Conservation (phyloP, 1,140 invertebrate species). For the Pseudomyrmex cubaensis region DNA sequence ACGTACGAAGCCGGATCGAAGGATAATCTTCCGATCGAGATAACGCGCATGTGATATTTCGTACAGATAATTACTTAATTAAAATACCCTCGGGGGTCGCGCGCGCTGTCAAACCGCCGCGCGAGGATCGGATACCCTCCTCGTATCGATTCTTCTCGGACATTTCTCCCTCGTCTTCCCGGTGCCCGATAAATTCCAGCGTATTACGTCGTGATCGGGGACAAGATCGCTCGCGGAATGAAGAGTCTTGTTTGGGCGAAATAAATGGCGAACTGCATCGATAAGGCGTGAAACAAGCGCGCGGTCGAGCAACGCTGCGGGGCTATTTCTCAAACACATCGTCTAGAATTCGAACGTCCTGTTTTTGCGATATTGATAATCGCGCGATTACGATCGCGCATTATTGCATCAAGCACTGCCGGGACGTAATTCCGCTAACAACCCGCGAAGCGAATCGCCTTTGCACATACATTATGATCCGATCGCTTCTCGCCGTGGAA, state of each 20-base stretch:
- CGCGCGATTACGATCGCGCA: no score
- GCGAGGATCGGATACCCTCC: background rate
- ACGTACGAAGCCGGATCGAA: constrained; percentile 12
- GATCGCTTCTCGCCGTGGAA: no score
- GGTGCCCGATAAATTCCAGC: constrained; percentile 37
- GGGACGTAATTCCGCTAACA: no score
- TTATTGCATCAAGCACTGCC: no score
- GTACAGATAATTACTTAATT: constrained; percentile 72
- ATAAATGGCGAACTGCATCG: constrained; percentile 20
- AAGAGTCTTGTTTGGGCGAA: constrained; percentile 32
- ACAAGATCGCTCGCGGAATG: constrained; percentile 45
- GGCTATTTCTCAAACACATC: constrained; percentile 16
- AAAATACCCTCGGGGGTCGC: constrained; percentile 60
- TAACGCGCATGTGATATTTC: constrained; percentile 47
- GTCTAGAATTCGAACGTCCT: background rate
- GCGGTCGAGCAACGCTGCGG: background rate
- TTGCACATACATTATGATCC: no score
- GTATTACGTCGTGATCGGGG: constrained; percentile 46
- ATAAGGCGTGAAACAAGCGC: constrained; percentile 13
- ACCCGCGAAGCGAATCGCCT: no score
- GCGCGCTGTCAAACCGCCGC: background rate
- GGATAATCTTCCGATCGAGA: constrained; percentile 43
- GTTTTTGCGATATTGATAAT: no score
- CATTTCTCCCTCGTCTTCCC: constrained; percentile 31
- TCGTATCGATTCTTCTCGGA: constrained; percentile 14